Evolutionary conservation across 2,888 invertebrate genomes (phyloP).

Genomic region (Mesorhabditis belari): DNA sequence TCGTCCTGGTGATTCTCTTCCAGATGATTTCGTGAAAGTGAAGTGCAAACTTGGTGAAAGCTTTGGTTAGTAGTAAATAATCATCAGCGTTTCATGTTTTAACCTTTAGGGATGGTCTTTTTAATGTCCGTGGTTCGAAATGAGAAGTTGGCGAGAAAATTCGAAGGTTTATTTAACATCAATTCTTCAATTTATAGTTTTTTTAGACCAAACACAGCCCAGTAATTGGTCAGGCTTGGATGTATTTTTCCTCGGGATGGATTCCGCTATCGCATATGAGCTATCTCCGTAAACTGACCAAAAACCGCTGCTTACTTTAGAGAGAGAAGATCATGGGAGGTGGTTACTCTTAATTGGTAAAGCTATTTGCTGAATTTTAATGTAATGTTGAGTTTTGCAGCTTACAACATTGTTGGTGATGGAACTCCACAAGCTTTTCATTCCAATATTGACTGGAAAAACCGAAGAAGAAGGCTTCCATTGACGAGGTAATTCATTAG

Average conservation of each 20-base stretch:
- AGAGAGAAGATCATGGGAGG: constrained; percentile 39
- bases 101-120: constrained; percentile 14
- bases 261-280: constrained; percentile 78
- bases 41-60: neutral
- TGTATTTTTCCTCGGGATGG: constrained; percentile 65
- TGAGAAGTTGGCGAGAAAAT: neutral
- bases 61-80: neutral
- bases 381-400: no score
- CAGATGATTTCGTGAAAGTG: neutral
- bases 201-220: neutral
- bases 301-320: constrained; percentile 68
- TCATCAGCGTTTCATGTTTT: neutral
- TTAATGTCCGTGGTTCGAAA: constrained; percentile 17
- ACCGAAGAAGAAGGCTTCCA: constrained; percentile 56
- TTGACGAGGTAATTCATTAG: constrained; percentile 45
- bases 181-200: neutral
- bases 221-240: constrained; percentile 15
- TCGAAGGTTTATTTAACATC: neutral
- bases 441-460: constrained; percentile 56
- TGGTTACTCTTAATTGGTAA: constrained; percentile 46
- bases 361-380: neutral
- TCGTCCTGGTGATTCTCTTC: neutral
- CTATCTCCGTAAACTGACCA: constrained; percentile 72
- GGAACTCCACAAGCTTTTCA: constrained; percentile 56
- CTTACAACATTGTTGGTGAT: constrained; percentile 57